phyloP scores from a whole-genome alignment of 2,797 vertebrate species.

The Ctenopoma kingsleyae region DNA sequence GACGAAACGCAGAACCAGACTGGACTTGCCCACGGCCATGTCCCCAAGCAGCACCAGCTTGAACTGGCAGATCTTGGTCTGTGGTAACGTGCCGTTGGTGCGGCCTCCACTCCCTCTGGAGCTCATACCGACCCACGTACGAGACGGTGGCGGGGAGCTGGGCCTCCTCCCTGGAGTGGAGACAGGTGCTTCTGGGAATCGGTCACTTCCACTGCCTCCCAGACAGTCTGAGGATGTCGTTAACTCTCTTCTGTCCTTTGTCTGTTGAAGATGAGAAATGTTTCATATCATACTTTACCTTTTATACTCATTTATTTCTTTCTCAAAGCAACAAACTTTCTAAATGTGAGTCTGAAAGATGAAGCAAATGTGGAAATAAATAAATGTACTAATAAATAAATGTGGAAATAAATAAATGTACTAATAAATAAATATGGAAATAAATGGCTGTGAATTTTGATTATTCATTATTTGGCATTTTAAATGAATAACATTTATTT shows the following conservation, averaged over 20 bases:
- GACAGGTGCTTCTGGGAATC: slow-evolving; percentile 32
- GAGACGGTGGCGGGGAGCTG: slow-evolving; percentile 42
- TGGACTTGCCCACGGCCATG: slow-evolving; percentile 91
- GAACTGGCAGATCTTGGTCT: slow-evolving; percentile 92
- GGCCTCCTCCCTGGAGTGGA: slow-evolving; percentile 66
- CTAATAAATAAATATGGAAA: no score
- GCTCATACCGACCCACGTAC: slow-evolving; percentile 76
- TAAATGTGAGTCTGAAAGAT: no score
- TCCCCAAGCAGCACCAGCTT: slow-evolving; percentile 89
- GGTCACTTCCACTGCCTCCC: slow-evolving; percentile 34
- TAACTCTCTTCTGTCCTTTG: slow-evolving; percentile 15
- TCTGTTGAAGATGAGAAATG: slow-evolving; percentile 24
- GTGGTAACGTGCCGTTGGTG: slow-evolving; percentile 83
- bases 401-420: no score
- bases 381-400: no score
- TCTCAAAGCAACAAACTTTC: not conserved
- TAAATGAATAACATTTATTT: no score
- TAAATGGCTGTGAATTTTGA: no score
- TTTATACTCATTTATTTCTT: not conserved
- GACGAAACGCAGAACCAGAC: slow-evolving; percentile 89
- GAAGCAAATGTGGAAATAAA: no score
- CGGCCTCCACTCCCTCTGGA: slow-evolving; percentile 85
- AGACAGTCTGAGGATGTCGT: not conserved
- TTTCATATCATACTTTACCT: not conserved
- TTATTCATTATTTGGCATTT: no score